A percentile compares a stretch with the other conserved stretches of the same genome.
phyloP scores from a whole-genome alignment of 30 jellyfish, hydroid and myxozoan species.

The Aurelia coerulea region DNA sequence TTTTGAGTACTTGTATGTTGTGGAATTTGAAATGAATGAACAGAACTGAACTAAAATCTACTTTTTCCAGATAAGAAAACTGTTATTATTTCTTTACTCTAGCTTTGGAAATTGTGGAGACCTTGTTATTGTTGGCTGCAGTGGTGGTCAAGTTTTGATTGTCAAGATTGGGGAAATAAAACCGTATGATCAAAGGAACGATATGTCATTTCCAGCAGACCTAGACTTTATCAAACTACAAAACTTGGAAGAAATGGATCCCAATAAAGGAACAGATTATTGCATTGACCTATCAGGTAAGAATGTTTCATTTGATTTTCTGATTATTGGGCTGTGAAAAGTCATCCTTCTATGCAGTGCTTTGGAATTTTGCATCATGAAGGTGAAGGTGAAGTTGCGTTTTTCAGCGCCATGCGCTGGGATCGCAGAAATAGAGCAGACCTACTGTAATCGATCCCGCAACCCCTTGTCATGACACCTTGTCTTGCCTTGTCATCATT shows the following conservation, averaged over 20 bases:
- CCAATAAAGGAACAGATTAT: constrained; percentile 20
- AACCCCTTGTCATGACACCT: too few species aligned
- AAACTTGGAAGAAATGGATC: constrained; percentile 11
- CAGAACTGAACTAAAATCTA: too few species aligned
- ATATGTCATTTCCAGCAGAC: constrained; percentile 63
- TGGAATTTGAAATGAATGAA: too few species aligned
- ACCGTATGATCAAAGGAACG: constrained; percentile 59
- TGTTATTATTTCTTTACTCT: not conserved
- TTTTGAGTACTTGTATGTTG: too few species aligned
- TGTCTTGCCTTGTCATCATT: too few species aligned
- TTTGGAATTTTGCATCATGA: too few species aligned
- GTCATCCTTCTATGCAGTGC: too few species aligned
- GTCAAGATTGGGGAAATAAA: constrained; percentile 54
- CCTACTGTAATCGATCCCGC: too few species aligned
- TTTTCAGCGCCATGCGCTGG: too few species aligned
- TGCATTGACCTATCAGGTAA: constrained; percentile 60
- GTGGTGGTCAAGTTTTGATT: constrained; percentile 64
- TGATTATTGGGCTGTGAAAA: not conserved
- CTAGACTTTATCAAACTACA: constrained; percentile 23
- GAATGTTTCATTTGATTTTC: constrained; percentile 1
- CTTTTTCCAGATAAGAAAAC: too few species aligned
- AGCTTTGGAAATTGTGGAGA: constrained; percentile 28
- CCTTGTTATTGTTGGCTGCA: constrained; percentile 51
- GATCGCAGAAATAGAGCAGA: too few species aligned
- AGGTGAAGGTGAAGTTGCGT: too few species aligned